Evolutionary conservation across 1,140 invertebrate genomes (phyloP), one percentile per base, ranked within the genome.

Genomic region (Drosophila yakuba): DNA sequence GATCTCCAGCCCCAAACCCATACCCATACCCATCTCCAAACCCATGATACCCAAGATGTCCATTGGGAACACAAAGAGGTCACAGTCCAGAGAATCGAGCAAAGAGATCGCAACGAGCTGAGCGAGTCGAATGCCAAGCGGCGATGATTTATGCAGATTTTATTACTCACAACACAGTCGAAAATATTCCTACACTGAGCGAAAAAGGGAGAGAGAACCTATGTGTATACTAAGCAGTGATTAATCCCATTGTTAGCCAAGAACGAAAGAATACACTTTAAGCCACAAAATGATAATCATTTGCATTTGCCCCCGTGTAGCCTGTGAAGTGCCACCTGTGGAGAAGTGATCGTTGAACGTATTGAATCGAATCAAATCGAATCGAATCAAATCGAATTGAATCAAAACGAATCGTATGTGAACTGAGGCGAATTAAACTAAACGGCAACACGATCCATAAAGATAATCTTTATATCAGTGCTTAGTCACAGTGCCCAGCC

Each of bases 71-170:
- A 25, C 43, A 44, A 32, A 17, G 51, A 23, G 39, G 63, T 28
- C 35, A 28, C 25, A 28, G 48, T 1, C 59, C 20, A 54, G n/a
- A 4, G 23, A 4, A 14, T 6, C 45, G 20, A 15, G 2, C 55
- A 5, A 36, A 28, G 20, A 28, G n/a, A 28, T 28, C 45, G 25
- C 8, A 50, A 12, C 47, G 25, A 14, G 45, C 47, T 32, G 36
- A 62, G 43, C 6, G 50, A 41, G 38, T 35, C 35, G 63, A 48
- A 32, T 38, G 17, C 59, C 45, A 55, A 36, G 12, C 17, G 25
- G 28, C 25, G 51, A 77, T 77, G 74, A 77, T 77, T 77, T 77
- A 77, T 77, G 74, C 63, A 77, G 73, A 76, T 77, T 68, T 77
- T 59, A 74, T 63, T 71, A 71, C 64, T 48, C 59, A 44, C 36